These are phyloP conservation scores for Plodia interpunctella DNA, from an alignment of 1,140 invertebrate genomes.

Conservation along the genomic window DNA sequence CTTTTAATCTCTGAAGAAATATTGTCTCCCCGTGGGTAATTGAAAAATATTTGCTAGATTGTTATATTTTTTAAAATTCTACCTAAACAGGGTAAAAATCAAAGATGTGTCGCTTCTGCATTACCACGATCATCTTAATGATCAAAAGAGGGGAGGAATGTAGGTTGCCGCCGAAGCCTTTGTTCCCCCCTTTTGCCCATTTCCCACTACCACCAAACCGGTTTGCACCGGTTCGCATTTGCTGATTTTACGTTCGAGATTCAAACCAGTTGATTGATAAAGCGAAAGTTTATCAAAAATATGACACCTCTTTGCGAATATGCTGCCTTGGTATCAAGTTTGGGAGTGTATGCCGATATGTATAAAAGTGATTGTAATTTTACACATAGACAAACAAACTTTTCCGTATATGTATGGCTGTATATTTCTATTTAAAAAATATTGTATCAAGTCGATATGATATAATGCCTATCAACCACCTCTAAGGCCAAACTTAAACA, in stretches of 20 bases:
- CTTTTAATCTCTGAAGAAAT: too few species aligned
- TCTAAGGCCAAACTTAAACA: too few species aligned
- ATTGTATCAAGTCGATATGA: too few species aligned
- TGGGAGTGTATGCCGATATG: neutral
- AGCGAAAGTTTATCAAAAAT: neutral
- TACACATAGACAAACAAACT: too few species aligned
- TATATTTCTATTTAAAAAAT: too few species aligned
- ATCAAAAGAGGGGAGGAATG: conserved; percentile 52
- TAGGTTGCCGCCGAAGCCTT: conserved; percentile 43
- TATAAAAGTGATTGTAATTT: neutral
- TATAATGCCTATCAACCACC: too few species aligned
- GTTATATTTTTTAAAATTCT: too few species aligned
- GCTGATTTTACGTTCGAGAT: conserved; percentile 12
- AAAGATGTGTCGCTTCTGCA: conserved; percentile 19
- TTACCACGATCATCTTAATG: conserved; percentile 13
- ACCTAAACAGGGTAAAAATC: neutral
- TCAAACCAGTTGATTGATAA: neutral
- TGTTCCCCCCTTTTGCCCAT: conserved; percentile 37
- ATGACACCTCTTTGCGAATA: neutral
- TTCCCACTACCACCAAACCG: conserved; percentile 30
- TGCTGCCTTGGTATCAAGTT: neutral
- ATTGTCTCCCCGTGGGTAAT: too few species aligned
- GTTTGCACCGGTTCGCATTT: conserved; percentile 16
- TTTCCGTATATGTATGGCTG: too few species aligned
- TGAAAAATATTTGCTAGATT: too few species aligned